Conservation (phyloP, 1,140 invertebrate genomes). For the Drosophila parabipectinata region DNA sequence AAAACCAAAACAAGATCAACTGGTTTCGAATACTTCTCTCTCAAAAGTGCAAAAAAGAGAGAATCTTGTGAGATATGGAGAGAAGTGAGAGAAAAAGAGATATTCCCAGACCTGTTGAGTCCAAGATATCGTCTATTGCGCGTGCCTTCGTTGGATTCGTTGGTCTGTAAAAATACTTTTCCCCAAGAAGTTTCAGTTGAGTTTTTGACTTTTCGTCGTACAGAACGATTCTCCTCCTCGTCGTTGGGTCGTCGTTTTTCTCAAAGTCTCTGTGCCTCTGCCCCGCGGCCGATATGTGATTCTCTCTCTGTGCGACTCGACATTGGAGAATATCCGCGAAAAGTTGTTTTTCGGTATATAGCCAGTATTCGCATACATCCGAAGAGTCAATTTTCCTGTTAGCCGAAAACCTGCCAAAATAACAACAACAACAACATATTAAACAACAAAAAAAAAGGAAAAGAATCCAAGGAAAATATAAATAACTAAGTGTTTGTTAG, state of each 20-base stretch:
- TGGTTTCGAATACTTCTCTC: conserved; percentile 70
- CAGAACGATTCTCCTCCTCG: conserved; percentile 69
- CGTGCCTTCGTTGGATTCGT: conserved; percentile 54
- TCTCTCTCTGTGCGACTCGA: conserved; percentile 2
- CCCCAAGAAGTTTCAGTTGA: conserved; percentile 79
- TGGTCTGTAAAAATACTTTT: conserved; percentile 77
- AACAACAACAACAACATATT: conserved; percentile 7
- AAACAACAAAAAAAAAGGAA: conserved; percentile 27
- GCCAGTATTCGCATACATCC: conserved; percentile 9
- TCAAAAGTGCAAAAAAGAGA: conserved; percentile 60
- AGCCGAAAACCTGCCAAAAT: conserved; percentile 74
- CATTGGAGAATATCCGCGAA: conserved; percentile 57
- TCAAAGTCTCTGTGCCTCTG: conserved; percentile 8
- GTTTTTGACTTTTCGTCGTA: conserved; percentile 79
- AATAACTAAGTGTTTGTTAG: conserved; percentile 33
- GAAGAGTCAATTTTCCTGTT: conserved; percentile 74
- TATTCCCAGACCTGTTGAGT: conserved; percentile 37
- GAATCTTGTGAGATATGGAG: conserved; percentile 23
- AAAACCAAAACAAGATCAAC: conserved; percentile 78
- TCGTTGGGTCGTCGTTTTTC: not conserved
- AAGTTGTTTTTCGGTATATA: conserved; percentile 69
- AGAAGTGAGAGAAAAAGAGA: not conserved
- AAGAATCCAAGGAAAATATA: conserved; percentile 49
- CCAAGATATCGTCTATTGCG: conserved; percentile 73
- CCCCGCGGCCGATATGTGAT: conserved; percentile 28